phyloP scores from a whole-genome alignment of 2,113 vertebrate genomes.

The Callocephalon fimbriatum region DNA sequence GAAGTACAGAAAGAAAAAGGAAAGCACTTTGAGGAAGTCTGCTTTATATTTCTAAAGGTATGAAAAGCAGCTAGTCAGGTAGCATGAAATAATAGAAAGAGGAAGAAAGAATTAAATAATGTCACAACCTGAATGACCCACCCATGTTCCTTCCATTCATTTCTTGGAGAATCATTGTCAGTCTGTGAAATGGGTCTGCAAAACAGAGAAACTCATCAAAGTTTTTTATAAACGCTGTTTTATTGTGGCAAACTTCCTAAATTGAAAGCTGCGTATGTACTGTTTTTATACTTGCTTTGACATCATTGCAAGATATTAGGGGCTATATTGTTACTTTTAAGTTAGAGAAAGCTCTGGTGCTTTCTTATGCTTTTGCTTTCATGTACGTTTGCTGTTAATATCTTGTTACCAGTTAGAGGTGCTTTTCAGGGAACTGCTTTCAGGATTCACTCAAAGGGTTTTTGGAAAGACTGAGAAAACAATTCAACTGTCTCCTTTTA shows the following conservation, averaged over 20 bases:
- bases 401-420: not conserved
- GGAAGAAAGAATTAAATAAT: slow-evolving; percentile 12
- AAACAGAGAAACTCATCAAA: not conserved
- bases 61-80: not conserved
- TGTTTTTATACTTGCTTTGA: not conserved
- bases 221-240: not conserved
- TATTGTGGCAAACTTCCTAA: not conserved
- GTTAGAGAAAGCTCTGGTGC: not conserved
- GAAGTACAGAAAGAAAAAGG: not conserved
- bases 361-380: not conserved
- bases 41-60: not conserved
- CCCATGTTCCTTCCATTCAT: not conserved
- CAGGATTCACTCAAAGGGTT: not conserved
- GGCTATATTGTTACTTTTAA: not conserved
- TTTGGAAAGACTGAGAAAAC: not conserved
- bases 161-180: not conserved
- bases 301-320: not conserved
- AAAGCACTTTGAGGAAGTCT: slow-evolving; percentile 25
- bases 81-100: not conserved
- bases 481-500: not conserved
- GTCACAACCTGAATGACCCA: not conserved
- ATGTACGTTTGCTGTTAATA: not conserved
- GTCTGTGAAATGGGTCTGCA: not conserved
- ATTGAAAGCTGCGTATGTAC: not conserved
- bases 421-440: not conserved